These are phyloP conservation scores for Apteryx owenii DNA, from an alignment of 2,113 vertebrate genomes.

Conservation along the genomic window DNA sequence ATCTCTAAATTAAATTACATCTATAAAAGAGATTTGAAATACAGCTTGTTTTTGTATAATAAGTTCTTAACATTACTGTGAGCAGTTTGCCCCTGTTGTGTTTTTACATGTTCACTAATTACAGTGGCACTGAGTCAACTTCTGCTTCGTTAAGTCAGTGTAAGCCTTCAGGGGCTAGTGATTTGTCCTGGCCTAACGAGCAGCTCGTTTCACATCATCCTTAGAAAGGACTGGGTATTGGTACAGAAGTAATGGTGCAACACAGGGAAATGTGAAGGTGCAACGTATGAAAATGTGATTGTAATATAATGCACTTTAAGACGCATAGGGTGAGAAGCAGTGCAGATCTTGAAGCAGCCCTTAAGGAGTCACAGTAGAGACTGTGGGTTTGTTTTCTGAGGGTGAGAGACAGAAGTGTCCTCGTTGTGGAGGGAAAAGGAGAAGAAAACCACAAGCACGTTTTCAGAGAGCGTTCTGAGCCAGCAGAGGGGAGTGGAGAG, in stretches of 20 bases:
- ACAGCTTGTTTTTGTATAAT: background rate
- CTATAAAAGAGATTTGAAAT: background rate
- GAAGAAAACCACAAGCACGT: background rate
- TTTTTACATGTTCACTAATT: background rate
- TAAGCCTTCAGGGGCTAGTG: background rate
- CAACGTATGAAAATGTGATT: accelerated
- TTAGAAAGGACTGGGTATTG: background rate
- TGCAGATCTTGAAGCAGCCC: background rate
- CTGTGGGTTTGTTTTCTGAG: accelerated
- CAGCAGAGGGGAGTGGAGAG: too few relatives aligned
- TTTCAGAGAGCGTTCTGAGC: background rate
- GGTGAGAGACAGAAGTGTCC: background rate
- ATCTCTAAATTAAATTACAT: background rate
- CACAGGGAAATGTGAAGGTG: accelerated
- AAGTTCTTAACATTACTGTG: accelerated
- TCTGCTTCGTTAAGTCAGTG: background rate
- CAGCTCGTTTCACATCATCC: background rate
- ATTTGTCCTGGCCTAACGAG: background rate
- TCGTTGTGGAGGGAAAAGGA: background rate
- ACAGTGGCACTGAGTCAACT: background rate
- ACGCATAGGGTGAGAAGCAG: accelerated
- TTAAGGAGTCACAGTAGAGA: accelerated
- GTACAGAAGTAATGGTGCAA: background rate
- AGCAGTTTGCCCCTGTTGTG: background rate
- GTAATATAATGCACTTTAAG: accelerated